Conservation (phyloP, 2,888 invertebrate species). For the Ganaspis brasiliensis region DNA sequence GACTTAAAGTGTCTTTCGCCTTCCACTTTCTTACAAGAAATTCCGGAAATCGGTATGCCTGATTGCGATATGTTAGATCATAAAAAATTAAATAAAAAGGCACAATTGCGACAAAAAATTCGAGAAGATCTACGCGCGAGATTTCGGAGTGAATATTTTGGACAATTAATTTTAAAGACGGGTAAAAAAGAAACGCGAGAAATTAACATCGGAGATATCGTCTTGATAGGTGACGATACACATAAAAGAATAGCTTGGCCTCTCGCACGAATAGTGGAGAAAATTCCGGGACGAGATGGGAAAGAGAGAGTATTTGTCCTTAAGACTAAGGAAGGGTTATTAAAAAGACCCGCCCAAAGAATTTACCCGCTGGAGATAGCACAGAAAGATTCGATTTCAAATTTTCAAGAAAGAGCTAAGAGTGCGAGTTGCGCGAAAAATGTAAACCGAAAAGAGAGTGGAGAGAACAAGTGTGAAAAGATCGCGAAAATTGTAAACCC, state of each 20-base stretch:
- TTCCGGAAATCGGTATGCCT: slow-evolving; percentile 33
- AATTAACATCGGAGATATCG: slow-evolving; percentile 51
- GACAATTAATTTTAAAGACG: slow-evolving; percentile 26
- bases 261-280: slow-evolving; percentile 15
- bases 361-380: slow-evolving; percentile 46
- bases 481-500: neutral
- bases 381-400: neutral
- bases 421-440: neutral
- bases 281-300: slow-evolving; percentile 29
- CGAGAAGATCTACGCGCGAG: slow-evolving; percentile 47
- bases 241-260: slow-evolving; percentile 49
- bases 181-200: neutral
- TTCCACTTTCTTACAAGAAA: slow-evolving; percentile 59
- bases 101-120: slow-evolving; percentile 45
- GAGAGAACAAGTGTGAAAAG: neutral
- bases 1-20: slow-evolving; percentile 60
- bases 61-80: slow-evolving; percentile 51
- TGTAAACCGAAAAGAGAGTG: slow-evolving; percentile 2
- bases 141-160: slow-evolving; percentile 53
- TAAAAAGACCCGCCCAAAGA: slow-evolving; percentile 35
- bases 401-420: neutral
- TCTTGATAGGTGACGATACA: slow-evolving; percentile 55
- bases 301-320: slow-evolving; percentile 32
- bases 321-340: slow-evolving; percentile 43
- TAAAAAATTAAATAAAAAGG: slow-evolving; percentile 45